A percentile compares a stretch with the other conserved stretches of the same genome.
These are phyloP conservation scores for Sebastes variabilis DNA, from an alignment of 2,797 vertebrate species.

Conservation along the genomic window DNA sequence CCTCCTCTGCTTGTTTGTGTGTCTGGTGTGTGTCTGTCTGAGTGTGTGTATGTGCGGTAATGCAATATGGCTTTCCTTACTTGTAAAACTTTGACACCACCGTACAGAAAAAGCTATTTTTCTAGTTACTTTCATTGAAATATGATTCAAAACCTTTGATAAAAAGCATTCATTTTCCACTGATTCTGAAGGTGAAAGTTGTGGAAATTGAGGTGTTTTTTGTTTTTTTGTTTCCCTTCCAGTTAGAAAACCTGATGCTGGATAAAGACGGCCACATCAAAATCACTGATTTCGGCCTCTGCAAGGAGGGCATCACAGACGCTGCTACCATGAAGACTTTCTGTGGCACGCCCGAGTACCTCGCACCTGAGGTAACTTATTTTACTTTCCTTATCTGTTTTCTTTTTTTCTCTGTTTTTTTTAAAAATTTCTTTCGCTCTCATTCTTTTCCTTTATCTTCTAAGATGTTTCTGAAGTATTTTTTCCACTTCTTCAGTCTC, in stretches of 20 bases:
- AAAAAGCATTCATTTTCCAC: neutral
- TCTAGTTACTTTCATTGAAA: no score
- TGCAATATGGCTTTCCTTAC: slow-evolving; percentile 3
- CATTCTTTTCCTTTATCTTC: neutral
- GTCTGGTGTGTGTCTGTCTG: slow-evolving; percentile 50
- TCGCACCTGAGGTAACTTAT: slow-evolving; percentile 91
- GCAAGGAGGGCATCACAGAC: slow-evolving; percentile 98
- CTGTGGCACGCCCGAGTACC: slow-evolving; percentile 96
- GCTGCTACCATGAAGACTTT: slow-evolving; percentile 99
- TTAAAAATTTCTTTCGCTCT: neutral
- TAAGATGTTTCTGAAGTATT: neutral
- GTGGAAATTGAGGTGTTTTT: slow-evolving; percentile 13
- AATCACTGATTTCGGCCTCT: slow-evolving; percentile 98
- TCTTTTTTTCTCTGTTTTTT: neutral
- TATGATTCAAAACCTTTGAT: neutral
- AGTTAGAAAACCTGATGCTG: slow-evolving; percentile 98
- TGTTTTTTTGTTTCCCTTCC: slow-evolving; percentile 33
- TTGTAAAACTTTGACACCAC: neutral
- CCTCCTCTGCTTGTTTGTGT: slow-evolving; percentile 43
- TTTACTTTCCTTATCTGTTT: neutral
- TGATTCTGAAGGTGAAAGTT: neutral
- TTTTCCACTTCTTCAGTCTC: neutral
- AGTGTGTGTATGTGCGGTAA: slow-evolving; percentile 24
- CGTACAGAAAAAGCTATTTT: neutral
- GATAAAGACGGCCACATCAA: slow-evolving; percentile 99